phyloP scores from a whole-genome alignment of 2,797 vertebrate genomes.

The Cryptoblepharus egeriae region DNA sequence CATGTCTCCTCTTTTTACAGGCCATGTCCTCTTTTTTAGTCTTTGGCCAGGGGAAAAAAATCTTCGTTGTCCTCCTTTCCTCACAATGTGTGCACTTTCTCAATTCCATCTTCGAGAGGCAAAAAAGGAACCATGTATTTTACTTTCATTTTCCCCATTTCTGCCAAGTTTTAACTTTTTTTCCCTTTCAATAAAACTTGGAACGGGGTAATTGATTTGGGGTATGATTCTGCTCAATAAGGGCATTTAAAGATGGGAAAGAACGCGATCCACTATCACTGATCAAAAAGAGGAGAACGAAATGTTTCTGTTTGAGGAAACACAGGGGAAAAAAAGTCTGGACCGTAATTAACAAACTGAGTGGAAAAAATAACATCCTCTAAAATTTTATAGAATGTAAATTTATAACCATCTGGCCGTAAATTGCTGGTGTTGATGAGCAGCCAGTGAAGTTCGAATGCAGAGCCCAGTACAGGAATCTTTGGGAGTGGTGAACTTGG shows the following conservation, averaged over 20 bases:
- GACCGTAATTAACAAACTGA: constrained; percentile 85
- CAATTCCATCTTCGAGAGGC: not conserved
- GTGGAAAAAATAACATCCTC: constrained; percentile 84
- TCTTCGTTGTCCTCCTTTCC: no score
- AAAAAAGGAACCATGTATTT: not conserved
- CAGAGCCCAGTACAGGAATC: constrained; percentile 83
- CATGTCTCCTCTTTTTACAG: no score
- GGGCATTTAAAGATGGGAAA: constrained; percentile 70
- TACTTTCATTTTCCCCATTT: no score
- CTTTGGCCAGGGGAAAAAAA: no score
- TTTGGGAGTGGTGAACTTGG: constrained; percentile 89
- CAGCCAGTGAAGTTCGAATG: constrained; percentile 85
- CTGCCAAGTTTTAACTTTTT: constrained; percentile 59
- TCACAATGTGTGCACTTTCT: constrained; percentile 55
- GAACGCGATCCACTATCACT: constrained; percentile 77
- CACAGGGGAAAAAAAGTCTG: constrained; percentile 77
- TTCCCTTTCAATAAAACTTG: constrained; percentile 68
- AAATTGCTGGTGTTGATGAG: constrained; percentile 89
- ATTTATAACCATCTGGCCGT: constrained; percentile 94
- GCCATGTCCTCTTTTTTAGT: no score
- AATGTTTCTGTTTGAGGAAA: constrained; percentile 81
- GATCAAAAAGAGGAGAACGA: constrained; percentile 68
- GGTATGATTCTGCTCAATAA: constrained; percentile 23
- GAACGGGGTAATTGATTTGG: not conserved
- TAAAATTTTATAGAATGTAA: constrained; percentile 86